Evolutionary conservation across 1,140 invertebrate species (phyloP), one percentile per base, ranked within the genome.

Genomic region (Riptortus pedestris): DNA sequence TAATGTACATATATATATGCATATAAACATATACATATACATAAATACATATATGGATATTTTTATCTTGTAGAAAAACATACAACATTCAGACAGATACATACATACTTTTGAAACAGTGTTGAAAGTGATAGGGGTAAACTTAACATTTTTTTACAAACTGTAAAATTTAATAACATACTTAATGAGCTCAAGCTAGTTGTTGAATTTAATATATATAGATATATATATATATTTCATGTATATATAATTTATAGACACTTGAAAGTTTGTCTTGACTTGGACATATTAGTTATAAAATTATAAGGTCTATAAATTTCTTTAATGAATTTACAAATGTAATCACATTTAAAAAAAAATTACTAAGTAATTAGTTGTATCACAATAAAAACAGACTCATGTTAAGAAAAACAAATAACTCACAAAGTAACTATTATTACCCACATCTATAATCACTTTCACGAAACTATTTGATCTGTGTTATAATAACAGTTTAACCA

Each of bases 341-440:
- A 29, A 65, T 65, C 64, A 66, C 65, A 66, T 57, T 33, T 57
- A 60, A 65, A 58, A 20, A 24, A 59, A 63, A 63, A 63, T 60
- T 66, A 66, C 65, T 66, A 64, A 66, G 62, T 62, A 64, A 57
- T 24, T 66, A 64, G 63, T 62, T 66, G 65, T 66, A 66, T 66
- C 65, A 66, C 65, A 66, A 66, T 66, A 28, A 60, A 64, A 63
- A 51, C 55, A 62, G 62, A 33, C 62, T 64, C 22, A 61, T 57
- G 57, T 45, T 57, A 63, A 64, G 52, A 18, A 47, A 66, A 66
- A 66, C 47, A 43, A 66, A 66, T 31, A 60, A 65, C 24, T 59
- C 57, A 63, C 29, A 66, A 66, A 64, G 62, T 63, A 66, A 63
- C 65, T 66, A 66, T 66, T 38, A 51, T 52, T 45, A 60, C 61